phyloP scores from a whole-genome alignment of 2,888 invertebrate species.

The Hydroisotoma schaefferi region DNA sequence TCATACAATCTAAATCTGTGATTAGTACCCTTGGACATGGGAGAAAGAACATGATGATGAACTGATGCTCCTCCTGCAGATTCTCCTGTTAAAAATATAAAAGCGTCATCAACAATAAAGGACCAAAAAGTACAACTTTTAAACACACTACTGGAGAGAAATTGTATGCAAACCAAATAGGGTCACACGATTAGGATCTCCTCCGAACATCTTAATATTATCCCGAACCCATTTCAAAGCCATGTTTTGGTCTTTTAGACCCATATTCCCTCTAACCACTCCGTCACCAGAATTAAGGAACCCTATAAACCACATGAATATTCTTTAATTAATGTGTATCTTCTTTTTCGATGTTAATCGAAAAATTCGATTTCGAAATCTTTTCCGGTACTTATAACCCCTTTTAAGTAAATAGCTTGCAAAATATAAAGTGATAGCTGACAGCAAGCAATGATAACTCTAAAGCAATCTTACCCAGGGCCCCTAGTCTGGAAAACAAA shows the following conservation, averaged over 20 bases:
- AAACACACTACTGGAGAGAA: too few species aligned
- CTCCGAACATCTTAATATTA: constrained; percentile 30
- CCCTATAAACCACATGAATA: too few species aligned
- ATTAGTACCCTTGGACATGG: constrained; percentile 27
- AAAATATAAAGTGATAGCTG: too few species aligned
- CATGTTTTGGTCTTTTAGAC: constrained; percentile 26
- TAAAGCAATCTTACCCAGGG: not conserved
- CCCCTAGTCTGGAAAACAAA: constrained; percentile 9
- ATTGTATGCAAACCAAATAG: constrained; percentile 32
- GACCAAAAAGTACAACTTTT: too few species aligned
- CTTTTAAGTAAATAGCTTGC: too few species aligned
- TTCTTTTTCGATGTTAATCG: too few species aligned
- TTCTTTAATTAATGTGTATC: too few species aligned
- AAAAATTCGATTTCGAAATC: too few species aligned
- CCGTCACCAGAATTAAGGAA: constrained; percentile 39
- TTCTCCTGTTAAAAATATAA: not conserved
- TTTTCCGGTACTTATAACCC: too few species aligned
- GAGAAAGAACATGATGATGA: constrained; percentile 34
- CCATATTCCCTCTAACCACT: constrained; percentile 27
- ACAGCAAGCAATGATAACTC: too few species aligned
- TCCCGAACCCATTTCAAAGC: constrained; percentile 28
- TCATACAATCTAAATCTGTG: not conserved
- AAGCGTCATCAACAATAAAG: too few species aligned
- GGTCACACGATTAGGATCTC: constrained; percentile 29
- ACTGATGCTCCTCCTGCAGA: constrained; percentile 20